Percentiles rank a stretch among this genome's conserved stretches.
These are phyloP conservation scores for Eremobia ochroleuca DNA, from an alignment of 2,888 invertebrate species.

Conservation along the genomic window DNA sequence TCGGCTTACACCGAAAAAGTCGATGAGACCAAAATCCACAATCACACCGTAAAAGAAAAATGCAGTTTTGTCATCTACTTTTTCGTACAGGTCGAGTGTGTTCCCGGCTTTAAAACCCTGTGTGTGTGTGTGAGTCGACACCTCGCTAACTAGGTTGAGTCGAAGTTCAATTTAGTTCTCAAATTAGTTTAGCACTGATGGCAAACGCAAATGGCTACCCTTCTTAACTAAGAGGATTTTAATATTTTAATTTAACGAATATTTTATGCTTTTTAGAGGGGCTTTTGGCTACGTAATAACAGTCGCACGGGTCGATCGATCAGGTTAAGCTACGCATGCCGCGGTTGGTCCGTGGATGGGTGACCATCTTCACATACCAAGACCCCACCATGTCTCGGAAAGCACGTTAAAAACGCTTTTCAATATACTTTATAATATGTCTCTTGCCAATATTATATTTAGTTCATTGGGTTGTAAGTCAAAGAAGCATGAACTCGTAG, in stretches of 20 bases:
- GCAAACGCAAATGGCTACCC: conserved; percentile 62
- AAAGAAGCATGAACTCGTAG: neutral
- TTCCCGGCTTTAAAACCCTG: conserved; percentile 39
- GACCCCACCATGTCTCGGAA: no score
- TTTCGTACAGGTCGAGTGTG: conserved; percentile 32
- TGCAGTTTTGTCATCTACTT: neutral
- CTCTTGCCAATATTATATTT: no score
- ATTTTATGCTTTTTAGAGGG: conserved; percentile 9
- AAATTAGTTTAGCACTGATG: conserved; percentile 77
- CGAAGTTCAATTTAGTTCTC: conserved; percentile 78
- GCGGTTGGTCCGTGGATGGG: no score
- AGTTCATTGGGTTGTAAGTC: neutral
- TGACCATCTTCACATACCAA: no score
- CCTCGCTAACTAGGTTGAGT: conserved; percentile 77
- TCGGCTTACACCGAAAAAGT: neutral
- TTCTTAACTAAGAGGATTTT: conserved; percentile 50
- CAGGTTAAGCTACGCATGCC: no score
- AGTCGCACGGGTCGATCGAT: no score
- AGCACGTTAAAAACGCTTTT: no score
- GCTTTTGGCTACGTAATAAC: no score
- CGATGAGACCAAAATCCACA: neutral
- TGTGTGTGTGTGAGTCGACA: conserved; percentile 72
- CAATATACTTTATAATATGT: no score
- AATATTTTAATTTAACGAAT: conserved; percentile 34
- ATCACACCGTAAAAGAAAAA: neutral